A percentile compares a stretch with the other conserved stretches of the same genome.
phyloP scores from a whole-genome alignment of 2,113 vertebrate species.

The Oreochromis aureus region DNA sequence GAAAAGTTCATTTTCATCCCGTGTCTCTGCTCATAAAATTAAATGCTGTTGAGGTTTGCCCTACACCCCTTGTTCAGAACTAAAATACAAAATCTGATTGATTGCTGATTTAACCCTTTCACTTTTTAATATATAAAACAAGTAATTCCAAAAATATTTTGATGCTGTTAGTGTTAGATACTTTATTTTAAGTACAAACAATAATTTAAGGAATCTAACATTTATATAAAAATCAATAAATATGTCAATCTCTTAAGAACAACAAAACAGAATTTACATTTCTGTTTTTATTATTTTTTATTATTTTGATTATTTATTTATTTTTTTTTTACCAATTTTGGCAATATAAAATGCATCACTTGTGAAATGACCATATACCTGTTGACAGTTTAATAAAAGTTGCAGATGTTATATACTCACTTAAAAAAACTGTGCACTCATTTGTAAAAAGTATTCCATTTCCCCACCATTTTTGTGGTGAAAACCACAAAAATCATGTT shows the following conservation, averaged over 20 bases:
- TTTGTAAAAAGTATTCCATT: background rate
- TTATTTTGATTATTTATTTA: background rate
- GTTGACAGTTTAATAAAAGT: rapidly evolving
- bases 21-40: background rate
- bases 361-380: background rate
- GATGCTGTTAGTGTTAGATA: background rate
- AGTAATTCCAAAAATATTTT: background rate
- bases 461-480: background rate
- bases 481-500: background rate
- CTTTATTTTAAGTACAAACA: background rate
- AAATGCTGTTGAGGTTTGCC: background rate
- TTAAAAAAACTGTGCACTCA: background rate
- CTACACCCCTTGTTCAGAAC: background rate
- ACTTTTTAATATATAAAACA: background rate
- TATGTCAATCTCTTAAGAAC: background rate
- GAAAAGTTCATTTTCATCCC: background rate
- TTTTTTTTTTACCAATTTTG: background rate
- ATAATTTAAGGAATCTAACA: background rate
- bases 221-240: background rate
- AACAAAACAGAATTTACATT: rapidly evolving
- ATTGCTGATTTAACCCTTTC: background rate
- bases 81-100: background rate
- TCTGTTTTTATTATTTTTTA: background rate
- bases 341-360: background rate
- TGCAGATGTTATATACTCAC: background rate